Evolutionary conservation across 2,888 invertebrate species (phyloP).

Genomic region (Dione vanillae): DNA sequence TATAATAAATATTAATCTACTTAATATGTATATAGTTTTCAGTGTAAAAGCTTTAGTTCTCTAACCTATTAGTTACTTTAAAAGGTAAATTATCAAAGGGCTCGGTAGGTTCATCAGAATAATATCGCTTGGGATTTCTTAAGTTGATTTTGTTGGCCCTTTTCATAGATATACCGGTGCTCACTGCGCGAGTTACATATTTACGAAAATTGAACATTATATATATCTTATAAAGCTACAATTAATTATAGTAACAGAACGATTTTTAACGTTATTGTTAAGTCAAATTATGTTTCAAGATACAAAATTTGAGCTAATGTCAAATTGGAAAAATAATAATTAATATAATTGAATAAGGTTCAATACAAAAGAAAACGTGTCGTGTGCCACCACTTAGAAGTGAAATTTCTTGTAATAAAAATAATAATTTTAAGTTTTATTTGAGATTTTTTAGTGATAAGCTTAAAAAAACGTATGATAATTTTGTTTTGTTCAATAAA

Average conservation of each 20-base stretch:
- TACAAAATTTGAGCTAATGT: background rate
- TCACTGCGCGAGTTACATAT: background rate
- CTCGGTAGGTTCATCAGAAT: constrained; percentile 58
- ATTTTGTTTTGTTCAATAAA: no score
- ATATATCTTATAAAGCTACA: no score
- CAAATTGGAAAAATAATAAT: background rate
- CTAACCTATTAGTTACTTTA: constrained; percentile 62
- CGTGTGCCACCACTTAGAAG: no score
- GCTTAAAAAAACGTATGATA: no score
- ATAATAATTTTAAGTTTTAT: no score
- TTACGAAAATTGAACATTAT: constrained; percentile 16
- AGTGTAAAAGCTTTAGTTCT: no score
- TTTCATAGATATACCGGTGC: background rate
- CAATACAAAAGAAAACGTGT: background rate
- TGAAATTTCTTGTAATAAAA: no score
- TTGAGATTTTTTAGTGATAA: no score
- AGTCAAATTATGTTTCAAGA: no score
- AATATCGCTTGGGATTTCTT: constrained; percentile 40
- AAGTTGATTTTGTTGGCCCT: background rate
- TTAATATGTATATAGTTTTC: no score
- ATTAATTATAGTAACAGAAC: background rate
- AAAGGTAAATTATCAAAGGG: constrained; percentile 74
- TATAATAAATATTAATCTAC: no score
- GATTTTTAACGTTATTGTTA: background rate
- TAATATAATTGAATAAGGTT: no score